Conservation (phyloP, 2,797 vertebrate genomes). For the Schizopygopsis malacanthus region DNA sequence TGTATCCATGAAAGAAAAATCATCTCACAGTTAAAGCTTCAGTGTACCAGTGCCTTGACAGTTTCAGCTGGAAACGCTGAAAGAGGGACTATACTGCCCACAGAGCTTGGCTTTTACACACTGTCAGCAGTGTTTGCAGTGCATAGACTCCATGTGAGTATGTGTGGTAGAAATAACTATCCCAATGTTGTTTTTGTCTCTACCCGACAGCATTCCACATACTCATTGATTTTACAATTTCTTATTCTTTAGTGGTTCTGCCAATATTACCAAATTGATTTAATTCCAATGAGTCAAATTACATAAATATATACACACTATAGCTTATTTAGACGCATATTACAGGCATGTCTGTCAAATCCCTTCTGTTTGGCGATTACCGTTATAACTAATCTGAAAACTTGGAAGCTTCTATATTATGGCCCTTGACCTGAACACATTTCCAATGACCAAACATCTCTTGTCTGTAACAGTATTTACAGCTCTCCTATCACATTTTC, state of each 20-base stretch:
- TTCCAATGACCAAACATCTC: background rate
- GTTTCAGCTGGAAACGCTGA: conserved; percentile 64
- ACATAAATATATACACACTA: background rate
- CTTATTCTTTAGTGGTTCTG: conserved; percentile 57
- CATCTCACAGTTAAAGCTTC: conserved; percentile 48
- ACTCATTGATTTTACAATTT: conserved; percentile 71
- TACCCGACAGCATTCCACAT: conserved; percentile 70
- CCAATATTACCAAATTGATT: conserved; percentile 1
- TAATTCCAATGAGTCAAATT: background rate
- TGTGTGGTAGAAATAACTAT: conserved; percentile 48
- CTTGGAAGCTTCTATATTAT: background rate
- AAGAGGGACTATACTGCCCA: conserved; percentile 73
- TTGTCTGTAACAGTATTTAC: background rate
- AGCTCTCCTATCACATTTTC: conserved; percentile 14
- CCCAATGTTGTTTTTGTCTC: conserved; percentile 78
- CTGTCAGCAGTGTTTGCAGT: conserved; percentile 73
- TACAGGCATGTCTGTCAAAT: background rate
- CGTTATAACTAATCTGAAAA: background rate
- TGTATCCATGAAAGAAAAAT: conserved; percentile 46
- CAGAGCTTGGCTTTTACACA: conserved; percentile 78
- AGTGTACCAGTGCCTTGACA: conserved; percentile 43
- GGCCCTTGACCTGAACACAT: conserved; percentile 5
- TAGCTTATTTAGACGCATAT: background rate
- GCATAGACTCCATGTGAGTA: conserved; percentile 67
- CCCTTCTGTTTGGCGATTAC: background rate